Conservation (phyloP, 2,797 vertebrate genomes). For the Borostomias antarcticus region DNA sequence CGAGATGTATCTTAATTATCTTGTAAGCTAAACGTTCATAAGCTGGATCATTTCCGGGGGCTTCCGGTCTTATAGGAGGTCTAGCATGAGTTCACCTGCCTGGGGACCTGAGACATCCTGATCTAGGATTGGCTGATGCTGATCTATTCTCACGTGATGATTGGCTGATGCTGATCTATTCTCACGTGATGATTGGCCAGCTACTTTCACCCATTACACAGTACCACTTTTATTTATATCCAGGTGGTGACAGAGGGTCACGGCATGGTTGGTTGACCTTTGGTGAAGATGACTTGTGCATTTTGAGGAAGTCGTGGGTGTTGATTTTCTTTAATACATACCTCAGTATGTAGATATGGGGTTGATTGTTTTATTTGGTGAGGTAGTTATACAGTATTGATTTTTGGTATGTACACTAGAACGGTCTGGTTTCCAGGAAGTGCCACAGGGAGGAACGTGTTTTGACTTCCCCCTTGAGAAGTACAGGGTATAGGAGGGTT, state of each 20-base stretch:
- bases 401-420: constrained; percentile 55
- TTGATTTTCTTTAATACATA: constrained; percentile 50
- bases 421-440: constrained; percentile 60
- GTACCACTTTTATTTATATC: constrained; percentile 71
- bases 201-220: constrained; percentile 57
- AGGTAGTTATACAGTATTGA: constrained; percentile 57
- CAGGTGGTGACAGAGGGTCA: constrained; percentile 49
- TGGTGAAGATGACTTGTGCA: constrained; percentile 63
- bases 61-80: background rate
- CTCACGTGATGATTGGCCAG: constrained; percentile 36
- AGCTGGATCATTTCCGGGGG: constrained; percentile 8
- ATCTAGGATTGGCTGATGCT: no score
- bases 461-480: constrained; percentile 47
- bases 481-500: constrained; percentile 64
- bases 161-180: constrained; percentile 44
- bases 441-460: constrained; percentile 57
- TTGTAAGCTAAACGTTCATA: constrained; percentile 19
- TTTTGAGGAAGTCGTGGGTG: constrained; percentile 55
- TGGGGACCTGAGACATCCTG: constrained; percentile 21
- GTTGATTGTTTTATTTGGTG: constrained; percentile 47
- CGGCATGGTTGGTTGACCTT: constrained; percentile 57
- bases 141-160: constrained; percentile 41
- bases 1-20: constrained; percentile 43
- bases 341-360: constrained; percentile 49
- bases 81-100: constrained; percentile 28